Percentiles rank a stretch among this genome's conserved stretches.
These are phyloP conservation scores for Callyntrura guangdongensis DNA, from an alignment of 2,888 invertebrate species.

Conservation along the genomic window DNA sequence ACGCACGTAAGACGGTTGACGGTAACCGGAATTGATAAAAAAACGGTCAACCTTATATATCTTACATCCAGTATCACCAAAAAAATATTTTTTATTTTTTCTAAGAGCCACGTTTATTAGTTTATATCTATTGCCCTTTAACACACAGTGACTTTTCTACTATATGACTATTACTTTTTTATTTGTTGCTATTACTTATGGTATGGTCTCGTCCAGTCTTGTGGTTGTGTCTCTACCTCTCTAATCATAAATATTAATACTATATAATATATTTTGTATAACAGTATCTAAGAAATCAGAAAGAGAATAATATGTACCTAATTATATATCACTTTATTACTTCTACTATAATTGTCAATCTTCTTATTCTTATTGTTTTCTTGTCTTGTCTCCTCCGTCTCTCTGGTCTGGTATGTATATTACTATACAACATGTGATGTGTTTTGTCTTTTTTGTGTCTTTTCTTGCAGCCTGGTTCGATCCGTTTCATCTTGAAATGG, in stretches of 20 bases:
- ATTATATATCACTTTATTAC: neutral
- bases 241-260: slow-evolving; percentile 25
- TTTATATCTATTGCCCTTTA: slow-evolving; percentile 31
- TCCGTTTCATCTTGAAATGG: slow-evolving; percentile 82
- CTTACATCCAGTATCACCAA: neutral
- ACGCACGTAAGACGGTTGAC: neutral
- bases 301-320: neutral
- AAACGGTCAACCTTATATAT: neutral
- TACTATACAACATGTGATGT: slow-evolving; percentile 73
- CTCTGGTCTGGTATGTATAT: slow-evolving; percentile 65
- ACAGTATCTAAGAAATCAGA: slow-evolving; percentile 15
- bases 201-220: slow-evolving; percentile 56
- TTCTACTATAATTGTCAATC: neutral
- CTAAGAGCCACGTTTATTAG: slow-evolving; percentile 1
- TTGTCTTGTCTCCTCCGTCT: slow-evolving; percentile 74
- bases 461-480: slow-evolving; percentile 82
- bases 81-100: neutral
- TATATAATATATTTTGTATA: slow-evolving; percentile 20
- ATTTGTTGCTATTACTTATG: slow-evolving; percentile 25
- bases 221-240: slow-evolving; percentile 34
- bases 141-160: slow-evolving; percentile 41
- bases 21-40: neutral
- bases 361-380: slow-evolving; percentile 40
- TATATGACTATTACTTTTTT: slow-evolving; percentile 1
- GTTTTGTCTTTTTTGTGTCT: slow-evolving; percentile 77